Percentiles rank a stretch among this genome's conserved stretches.
phyloP scores from a whole-genome alignment of 2,888 invertebrate species.

The Yponomeuta sedellus region DNA sequence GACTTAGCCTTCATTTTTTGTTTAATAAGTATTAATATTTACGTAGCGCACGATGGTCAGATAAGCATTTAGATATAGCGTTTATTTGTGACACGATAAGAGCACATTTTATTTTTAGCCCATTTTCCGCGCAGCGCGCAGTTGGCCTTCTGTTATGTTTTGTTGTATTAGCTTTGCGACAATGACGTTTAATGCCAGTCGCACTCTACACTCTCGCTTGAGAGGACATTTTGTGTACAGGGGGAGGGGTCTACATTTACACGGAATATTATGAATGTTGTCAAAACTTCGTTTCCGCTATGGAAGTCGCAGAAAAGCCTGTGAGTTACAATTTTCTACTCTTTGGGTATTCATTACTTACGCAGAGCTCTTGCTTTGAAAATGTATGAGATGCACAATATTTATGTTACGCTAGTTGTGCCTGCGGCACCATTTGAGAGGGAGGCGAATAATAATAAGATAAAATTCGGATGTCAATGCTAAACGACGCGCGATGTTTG shows the following conservation, averaged over 20 bases:
- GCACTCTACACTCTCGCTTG: not conserved
- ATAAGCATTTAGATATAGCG: no score
- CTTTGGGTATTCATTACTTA: not conserved
- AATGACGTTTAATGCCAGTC: not conserved
- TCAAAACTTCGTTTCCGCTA: not conserved
- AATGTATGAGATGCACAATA: no score
- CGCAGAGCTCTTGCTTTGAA: no score
- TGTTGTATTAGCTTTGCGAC: not conserved
- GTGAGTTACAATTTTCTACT: not conserved
- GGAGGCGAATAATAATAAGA: not conserved
- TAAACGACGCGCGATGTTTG: no score
- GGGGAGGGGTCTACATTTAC: not conserved
- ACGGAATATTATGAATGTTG: not conserved
- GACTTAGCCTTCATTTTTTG: no score
- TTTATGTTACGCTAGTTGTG: no score
- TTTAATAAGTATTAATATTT: no score
- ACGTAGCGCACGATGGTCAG: no score
- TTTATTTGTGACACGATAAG: no score
- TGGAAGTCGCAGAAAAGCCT: not conserved
- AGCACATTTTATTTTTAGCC: no score
- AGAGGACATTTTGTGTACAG: not conserved
- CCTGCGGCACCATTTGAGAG: no score
- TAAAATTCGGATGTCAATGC: no score
- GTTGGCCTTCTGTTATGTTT: not conserved
- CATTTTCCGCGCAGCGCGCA: not conserved